Evolutionary conservation across 2,797 vertebrate genomes (phyloP), one percentile per base, ranked within the genome.

Genomic region (Chaenodraco wilsoni): DNA sequence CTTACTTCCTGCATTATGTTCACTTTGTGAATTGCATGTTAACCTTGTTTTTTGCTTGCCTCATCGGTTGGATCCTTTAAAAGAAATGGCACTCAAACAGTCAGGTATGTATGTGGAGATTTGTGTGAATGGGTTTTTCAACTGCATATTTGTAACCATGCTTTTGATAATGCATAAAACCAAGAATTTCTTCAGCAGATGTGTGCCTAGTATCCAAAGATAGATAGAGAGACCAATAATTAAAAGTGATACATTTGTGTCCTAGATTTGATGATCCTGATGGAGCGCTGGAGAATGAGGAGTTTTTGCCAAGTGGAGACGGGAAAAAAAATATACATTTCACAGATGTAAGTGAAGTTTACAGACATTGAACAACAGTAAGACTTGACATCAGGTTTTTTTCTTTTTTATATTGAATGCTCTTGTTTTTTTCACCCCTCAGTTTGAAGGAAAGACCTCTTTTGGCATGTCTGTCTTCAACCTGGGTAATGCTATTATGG

Each of bases 401-500:
- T 66, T 23, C 57, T 13, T 54, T 10, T 37, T 19, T 78, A 43
- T 5, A 55, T 68, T 77, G 40, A 17, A 7, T 76, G 10, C 14
- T 64, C 14, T 70, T 68, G 41, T 72, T 65, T 58, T 3, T 37
- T 37, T n/a, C 69, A 62, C 62, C 45, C 1, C 58, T 33, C 57
- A 99, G 98, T 99, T 99, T 23, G 98, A 99, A 93, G 98, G 98
- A 81, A 99, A 99, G 90, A 99, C 97, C 0, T 99, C 98, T 0
- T 98, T 99, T 0, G 97, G 98, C 65, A 98, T 99, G 98, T 99
- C 98, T 0, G 95, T 99, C 82, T 99, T 99, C 94, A 99, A 99
- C 91, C 94, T 99, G 83, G 98, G 98, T 77, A 99, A 99, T 1
- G 98, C 98, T 72, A 99, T 99, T 83, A 99, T 99, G 98, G 98